These are phyloP conservation scores for Silurus glanis DNA, from an alignment of 2,113 vertebrate genomes.

Conservation along the genomic window DNA sequence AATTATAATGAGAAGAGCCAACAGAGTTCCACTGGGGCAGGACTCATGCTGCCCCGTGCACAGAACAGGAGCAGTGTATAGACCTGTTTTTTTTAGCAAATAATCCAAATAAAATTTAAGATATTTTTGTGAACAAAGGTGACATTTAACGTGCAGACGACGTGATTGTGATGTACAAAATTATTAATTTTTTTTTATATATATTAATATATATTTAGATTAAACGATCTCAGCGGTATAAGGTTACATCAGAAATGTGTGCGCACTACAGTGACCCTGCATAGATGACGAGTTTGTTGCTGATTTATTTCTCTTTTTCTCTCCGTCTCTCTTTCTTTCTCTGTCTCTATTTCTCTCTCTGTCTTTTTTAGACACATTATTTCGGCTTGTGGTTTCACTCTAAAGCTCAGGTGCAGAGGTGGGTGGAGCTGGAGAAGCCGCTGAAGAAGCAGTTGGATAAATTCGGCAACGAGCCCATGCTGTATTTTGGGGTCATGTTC, in stretches of 20 bases:
- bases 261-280: neutral
- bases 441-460: slow-evolving; percentile 99
- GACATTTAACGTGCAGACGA: neutral
- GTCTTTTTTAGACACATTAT: slow-evolving; percentile 81
- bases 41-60: neutral
- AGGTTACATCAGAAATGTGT: neutral
- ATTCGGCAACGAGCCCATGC: slow-evolving; percentile 90
- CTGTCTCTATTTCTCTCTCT: slow-evolving; percentile 48
- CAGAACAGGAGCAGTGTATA: neutral
- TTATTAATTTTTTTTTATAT: neutral
- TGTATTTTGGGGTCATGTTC: slow-evolving; percentile 98
- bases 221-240: too few species aligned
- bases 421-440: slow-evolving; percentile 97
- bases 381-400: slow-evolving; percentile 95
- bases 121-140: neutral
- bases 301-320: neutral
- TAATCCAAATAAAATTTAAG: neutral
- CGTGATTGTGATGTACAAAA: neutral
- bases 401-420: slow-evolving; percentile 88
- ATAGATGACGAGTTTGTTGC: neutral
- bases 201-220: too few species aligned
- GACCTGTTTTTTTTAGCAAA: neutral
- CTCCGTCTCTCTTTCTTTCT: neutral
- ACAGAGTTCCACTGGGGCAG: neutral
- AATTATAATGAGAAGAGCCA: neutral